phyloP scores from a whole-genome alignment of 1,140 invertebrate species.

The Agraylea sexmaculata region DNA sequence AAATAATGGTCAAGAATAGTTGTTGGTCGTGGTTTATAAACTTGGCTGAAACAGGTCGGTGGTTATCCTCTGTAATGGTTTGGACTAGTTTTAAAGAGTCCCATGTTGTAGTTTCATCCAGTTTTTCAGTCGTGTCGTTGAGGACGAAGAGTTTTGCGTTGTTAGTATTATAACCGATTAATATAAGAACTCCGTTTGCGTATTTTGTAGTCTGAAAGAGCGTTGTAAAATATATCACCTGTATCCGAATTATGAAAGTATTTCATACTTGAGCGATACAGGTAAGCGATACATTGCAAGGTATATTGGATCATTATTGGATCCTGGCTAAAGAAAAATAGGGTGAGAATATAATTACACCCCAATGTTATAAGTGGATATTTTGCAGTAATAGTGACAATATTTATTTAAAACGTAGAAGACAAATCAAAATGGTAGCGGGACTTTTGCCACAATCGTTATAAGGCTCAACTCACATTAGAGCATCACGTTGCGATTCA shows the following conservation, averaged over 20 bases:
- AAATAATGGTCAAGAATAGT: constrained; percentile 15
- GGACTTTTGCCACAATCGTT: too few species aligned
- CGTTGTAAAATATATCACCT: not conserved
- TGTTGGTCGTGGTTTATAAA: constrained; percentile 12
- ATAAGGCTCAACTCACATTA: too few species aligned
- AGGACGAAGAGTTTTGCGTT: constrained; percentile 3
- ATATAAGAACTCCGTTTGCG: not conserved
- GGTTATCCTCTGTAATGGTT: constrained; percentile 12
- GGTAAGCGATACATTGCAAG: too few species aligned
- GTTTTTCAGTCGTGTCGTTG: constrained; percentile 1
- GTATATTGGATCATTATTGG: too few species aligned
- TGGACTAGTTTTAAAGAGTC: constrained; percentile 3
- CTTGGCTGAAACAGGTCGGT: constrained; percentile 8
- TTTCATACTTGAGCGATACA: too few species aligned
- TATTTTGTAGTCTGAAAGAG: constrained; percentile 5
- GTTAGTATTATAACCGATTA: constrained; percentile 4
- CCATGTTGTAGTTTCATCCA: constrained; percentile 5
- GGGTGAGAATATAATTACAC: too few species aligned
- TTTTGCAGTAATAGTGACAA: too few species aligned
- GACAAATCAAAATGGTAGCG: too few species aligned
- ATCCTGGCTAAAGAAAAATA: too few species aligned
- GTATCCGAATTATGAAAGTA: not conserved
- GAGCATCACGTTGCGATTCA: too few species aligned
- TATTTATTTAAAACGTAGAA: too few species aligned
- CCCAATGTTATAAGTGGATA: too few species aligned